Evolutionary conservation across 2,113 vertebrate genomes (phyloP).

Genomic region (Chionis minor): DNA sequence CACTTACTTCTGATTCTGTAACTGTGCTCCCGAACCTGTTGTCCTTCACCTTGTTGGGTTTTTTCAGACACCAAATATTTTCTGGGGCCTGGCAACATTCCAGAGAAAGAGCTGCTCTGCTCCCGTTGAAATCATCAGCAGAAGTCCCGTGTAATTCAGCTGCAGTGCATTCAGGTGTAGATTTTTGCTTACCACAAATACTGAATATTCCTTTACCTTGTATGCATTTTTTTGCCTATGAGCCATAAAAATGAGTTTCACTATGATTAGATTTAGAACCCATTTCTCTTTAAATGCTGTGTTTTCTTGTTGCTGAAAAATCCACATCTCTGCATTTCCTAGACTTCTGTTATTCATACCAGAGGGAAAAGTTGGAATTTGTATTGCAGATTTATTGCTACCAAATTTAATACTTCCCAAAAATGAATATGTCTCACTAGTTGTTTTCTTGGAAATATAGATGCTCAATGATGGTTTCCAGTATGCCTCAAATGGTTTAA

Average conservation of each 20-base stretch:
- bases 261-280: neutral
- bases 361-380: neutral
- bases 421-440: neutral
- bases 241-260: neutral
- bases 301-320: neutral
- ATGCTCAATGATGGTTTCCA: neutral
- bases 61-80: slow-evolving; percentile 14
- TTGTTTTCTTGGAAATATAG: neutral
- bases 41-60: neutral
- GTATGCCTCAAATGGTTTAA: neutral
- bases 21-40: neutral
- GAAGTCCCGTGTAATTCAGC: neutral
- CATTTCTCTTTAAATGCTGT: neutral
- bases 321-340: neutral
- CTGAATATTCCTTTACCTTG: neutral
- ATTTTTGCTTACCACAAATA: neutral
- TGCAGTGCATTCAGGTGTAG: neutral
- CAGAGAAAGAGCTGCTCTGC: neutral
- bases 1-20: neutral
- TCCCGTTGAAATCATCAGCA: neutral
- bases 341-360: neutral
- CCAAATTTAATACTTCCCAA: neutral
- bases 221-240: neutral
- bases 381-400: neutral
- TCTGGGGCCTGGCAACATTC: neutral